Evolutionary conservation across 2,113 vertebrate genomes (phyloP).

Genomic region (Salvator merianae): DNA sequence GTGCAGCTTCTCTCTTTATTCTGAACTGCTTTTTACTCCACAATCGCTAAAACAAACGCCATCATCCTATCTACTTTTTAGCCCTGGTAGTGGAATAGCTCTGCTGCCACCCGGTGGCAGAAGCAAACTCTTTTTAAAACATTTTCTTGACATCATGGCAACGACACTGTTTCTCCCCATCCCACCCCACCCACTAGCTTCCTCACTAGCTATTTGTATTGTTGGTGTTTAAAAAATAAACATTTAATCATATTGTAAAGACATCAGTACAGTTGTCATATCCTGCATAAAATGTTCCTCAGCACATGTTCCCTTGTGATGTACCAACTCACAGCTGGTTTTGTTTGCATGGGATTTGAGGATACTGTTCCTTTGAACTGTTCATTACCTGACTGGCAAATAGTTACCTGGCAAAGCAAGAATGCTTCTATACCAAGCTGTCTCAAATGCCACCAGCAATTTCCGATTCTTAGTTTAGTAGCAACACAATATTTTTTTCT

Average conservation of each 20-base stretch:
- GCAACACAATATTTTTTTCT: background rate
- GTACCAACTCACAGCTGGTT: background rate
- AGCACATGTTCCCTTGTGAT: background rate
- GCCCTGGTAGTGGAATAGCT: background rate
- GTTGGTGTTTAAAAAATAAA: background rate
- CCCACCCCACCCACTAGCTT: background rate
- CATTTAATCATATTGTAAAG: background rate
- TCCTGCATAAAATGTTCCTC: background rate
- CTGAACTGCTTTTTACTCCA: too few species aligned
- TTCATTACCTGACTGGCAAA: conserved; percentile 12
- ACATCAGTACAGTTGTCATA: background rate
- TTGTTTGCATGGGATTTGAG: background rate
- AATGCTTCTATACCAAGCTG: background rate
- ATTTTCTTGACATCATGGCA: background rate
- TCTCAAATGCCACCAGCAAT: background rate
- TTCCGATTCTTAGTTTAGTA: background rate
- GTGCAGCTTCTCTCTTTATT: background rate
- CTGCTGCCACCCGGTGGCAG: conserved; percentile 19
- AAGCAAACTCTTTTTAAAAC: background rate
- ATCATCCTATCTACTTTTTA: background rate
- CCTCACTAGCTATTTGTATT: background rate
- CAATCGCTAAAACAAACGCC: background rate
- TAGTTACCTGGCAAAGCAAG: background rate
- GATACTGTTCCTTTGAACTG: background rate
- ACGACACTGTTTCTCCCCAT: too few species aligned